Evolutionary conservation across 2,113 vertebrate species (phyloP).

Genomic region (rat (Rattus norvegicus)): DNA sequence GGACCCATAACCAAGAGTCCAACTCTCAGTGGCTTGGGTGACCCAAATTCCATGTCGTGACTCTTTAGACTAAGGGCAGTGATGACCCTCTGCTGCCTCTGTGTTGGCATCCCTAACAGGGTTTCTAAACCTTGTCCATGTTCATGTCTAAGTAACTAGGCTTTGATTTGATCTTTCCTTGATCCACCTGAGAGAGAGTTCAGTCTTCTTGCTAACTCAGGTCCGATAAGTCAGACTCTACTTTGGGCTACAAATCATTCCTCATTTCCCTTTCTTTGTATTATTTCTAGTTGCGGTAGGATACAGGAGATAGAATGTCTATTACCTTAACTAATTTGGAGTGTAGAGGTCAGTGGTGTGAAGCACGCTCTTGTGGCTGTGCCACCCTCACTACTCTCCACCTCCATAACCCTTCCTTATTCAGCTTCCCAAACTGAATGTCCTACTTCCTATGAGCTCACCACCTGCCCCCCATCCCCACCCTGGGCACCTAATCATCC

Average conservation of each 20-base stretch:
- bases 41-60: not conserved
- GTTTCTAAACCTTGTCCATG: not conserved
- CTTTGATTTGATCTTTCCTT: not conserved
- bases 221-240: not conserved
- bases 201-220: not conserved
- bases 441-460: not conserved
- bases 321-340: not conserved
- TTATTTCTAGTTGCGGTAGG: not conserved
- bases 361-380: not conserved
- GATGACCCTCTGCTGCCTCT: not conserved
- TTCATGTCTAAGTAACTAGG: too few species aligned
- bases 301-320: not conserved
- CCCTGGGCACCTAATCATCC: too few species aligned
- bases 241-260: not conserved
- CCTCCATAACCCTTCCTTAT: not conserved
- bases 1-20: accelerated
- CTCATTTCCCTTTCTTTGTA: not conserved
- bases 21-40: not conserved
- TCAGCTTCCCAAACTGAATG: not conserved
- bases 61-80: not conserved
- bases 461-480: too few species aligned
- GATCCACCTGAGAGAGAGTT: not conserved
- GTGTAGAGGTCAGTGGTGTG: not conserved
- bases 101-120: not conserved
- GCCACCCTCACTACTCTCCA: too few species aligned